Conservation (phyloP, 2,888 invertebrate genomes). For the Aphrophora alni region DNA sequence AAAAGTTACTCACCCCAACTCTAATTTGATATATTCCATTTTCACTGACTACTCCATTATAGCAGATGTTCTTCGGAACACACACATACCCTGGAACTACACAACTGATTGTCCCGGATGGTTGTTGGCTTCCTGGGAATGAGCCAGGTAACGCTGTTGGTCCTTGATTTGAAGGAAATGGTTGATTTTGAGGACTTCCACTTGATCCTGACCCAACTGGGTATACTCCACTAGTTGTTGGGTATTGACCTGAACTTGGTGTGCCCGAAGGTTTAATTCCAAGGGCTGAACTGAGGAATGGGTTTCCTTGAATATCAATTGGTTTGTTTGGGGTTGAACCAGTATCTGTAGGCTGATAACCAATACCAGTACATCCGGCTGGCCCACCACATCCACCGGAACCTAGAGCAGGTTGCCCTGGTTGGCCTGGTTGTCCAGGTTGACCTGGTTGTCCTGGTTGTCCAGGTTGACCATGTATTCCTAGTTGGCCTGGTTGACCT, state of each 20-base stretch:
- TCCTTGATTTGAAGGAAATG: neutral
- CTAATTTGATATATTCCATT: constrained; percentile 26
- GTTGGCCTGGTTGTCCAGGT: constrained; percentile 25
- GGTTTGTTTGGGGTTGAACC: constrained; percentile 25
- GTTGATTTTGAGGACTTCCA: neutral
- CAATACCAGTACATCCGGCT: constrained; percentile 22
- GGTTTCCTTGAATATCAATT: constrained; percentile 32
- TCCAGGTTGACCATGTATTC: constrained; percentile 19
- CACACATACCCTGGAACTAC: constrained; percentile 18
- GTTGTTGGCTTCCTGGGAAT: neutral
- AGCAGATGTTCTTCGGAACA: constrained; percentile 23
- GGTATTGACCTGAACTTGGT: neutral
- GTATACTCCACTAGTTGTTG: neutral
- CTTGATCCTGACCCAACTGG: neutral
- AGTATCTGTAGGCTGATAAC: constrained; percentile 22
- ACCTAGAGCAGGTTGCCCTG: neutral
- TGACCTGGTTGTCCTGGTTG: constrained; percentile 14
- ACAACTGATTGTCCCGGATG: constrained; percentile 4
- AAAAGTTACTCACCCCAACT: neutral
- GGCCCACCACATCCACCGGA: constrained; percentile 26
- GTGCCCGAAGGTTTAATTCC: constrained; percentile 10
- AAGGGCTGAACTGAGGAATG: constrained; percentile 37
- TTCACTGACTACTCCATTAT: constrained; percentile 24
- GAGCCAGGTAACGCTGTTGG: no score
- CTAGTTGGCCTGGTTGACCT: neutral